These are phyloP conservation scores for Nothoprocta perdicaria DNA, from an alignment of 2,113 vertebrate genomes.

Conservation along the genomic window DNA sequence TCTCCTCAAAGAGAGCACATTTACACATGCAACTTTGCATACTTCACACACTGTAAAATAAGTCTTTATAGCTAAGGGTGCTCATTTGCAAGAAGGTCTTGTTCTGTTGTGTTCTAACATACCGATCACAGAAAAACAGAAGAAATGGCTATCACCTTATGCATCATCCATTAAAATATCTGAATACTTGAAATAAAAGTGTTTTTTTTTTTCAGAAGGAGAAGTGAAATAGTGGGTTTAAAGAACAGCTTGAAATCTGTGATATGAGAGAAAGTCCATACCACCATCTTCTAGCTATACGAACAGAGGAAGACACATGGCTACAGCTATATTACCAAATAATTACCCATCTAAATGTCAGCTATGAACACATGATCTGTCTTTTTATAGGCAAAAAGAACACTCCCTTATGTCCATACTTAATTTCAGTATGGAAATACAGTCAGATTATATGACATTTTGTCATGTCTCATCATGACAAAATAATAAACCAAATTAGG, in stretches of 20 bases:
- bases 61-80: neutral
- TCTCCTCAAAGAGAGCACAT: neutral
- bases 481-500: neutral
- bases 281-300: neutral
- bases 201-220: neutral
- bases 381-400: slow-evolving; percentile 73
- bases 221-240: neutral
- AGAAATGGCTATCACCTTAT: neutral
- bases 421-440: slow-evolving; percentile 65
- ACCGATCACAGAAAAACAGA: neutral
- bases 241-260: neutral
- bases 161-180: neutral
- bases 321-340: slow-evolving; percentile 49
- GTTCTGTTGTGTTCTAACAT: neutral
- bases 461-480: neutral
- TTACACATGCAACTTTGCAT: neutral
- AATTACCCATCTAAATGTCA: slow-evolving; percentile 77
- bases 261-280: neutral
- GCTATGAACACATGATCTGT: slow-evolving; percentile 46
- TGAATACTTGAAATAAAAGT: neutral
- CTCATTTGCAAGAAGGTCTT: neutral
- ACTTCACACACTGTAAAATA: neutral
- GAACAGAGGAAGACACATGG: neutral
- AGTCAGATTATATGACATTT: neutral
- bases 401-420: slow-evolving; percentile 58